A percentile compares a stretch with the other conserved stretches of the same genome.
Evolutionary conservation across 2,113 vertebrate species (phyloP).

Genomic region (Pteropus alecto): DNA sequence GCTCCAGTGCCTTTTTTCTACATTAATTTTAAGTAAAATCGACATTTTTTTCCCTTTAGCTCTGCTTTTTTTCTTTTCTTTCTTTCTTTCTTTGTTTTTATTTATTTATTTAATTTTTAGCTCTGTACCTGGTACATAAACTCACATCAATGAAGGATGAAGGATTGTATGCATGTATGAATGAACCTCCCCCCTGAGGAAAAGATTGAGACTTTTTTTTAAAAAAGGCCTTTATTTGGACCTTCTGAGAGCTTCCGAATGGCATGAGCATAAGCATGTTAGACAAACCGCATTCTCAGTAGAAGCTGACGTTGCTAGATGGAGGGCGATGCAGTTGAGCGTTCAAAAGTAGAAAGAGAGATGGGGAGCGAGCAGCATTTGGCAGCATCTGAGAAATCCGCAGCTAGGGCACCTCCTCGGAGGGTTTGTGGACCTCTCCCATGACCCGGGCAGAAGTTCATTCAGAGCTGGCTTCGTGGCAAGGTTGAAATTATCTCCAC

Average conservation of each 20-base stretch:
- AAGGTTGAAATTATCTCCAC: not conserved
- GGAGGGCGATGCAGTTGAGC: not conserved
- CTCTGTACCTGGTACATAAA: not conserved
- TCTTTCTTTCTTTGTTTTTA: not conserved
- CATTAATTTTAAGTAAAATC: conserved; percentile 1
- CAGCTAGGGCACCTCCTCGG: not conserved
- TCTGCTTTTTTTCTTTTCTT: not conserved
- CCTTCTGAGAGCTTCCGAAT: not conserved
- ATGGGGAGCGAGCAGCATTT: not conserved
- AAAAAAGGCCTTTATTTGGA: not conserved
- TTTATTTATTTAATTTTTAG: not conserved
- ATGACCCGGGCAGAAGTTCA: not conserved
- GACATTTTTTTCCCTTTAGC: not conserved
- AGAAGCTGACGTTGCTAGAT: not conserved
- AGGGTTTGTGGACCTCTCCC: not conserved
- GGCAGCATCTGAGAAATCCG: not conserved
- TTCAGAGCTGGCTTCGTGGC: not conserved
- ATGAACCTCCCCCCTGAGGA: not conserved
- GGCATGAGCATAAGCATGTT: not conserved
- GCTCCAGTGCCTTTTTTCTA: not conserved
- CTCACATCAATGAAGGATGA: not conserved
- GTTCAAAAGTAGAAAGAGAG: not conserved
- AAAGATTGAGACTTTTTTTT: not conserved
- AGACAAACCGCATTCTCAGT: not conserved
- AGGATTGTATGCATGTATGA: not conserved